phyloP scores from a whole-genome alignment of 2,888 invertebrate species.

The Tenthredo amoena region DNA sequence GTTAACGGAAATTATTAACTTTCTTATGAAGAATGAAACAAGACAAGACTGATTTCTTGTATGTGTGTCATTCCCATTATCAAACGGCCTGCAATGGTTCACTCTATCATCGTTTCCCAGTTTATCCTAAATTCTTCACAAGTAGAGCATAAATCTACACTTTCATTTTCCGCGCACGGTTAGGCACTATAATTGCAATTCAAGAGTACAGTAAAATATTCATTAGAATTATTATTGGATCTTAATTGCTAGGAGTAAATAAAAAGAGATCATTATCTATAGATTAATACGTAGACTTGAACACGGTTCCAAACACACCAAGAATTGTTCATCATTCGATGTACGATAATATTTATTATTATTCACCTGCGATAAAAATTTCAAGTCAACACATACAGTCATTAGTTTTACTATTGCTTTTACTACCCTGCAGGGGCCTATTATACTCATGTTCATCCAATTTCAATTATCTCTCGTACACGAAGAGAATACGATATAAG shows the following conservation, averaged over 20 bases:
- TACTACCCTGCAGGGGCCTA: not conserved
- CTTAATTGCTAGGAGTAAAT: not conserved
- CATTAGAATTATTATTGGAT: not conserved
- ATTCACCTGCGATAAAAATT: not conserved
- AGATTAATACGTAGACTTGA: not conserved
- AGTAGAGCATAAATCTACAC: constrained; percentile 62
- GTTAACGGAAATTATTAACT: constrained; percentile 32
- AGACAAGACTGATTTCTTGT: not conserved
- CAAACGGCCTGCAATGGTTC: not conserved
- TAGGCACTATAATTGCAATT: constrained; percentile 20
- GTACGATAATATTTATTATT: not conserved
- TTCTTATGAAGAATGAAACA: constrained; percentile 29
- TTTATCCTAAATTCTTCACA: constrained; percentile 59
- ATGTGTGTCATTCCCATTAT: constrained; percentile 43
- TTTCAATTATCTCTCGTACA: not conserved
- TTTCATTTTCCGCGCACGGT: constrained; percentile 58
- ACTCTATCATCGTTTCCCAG: not conserved
- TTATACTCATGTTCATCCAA: not conserved
- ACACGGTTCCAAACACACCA: not conserved
- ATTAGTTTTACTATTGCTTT: not conserved
- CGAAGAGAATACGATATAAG: not conserved
- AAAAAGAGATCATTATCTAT: not conserved
- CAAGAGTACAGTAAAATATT: not conserved
- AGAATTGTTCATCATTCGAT: not conserved
- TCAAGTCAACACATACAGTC: not conserved